Base-by-base conservation (phyloP, 2,888 invertebrate genomes). In the Scaptomyza cyrtandrae region DNA sequence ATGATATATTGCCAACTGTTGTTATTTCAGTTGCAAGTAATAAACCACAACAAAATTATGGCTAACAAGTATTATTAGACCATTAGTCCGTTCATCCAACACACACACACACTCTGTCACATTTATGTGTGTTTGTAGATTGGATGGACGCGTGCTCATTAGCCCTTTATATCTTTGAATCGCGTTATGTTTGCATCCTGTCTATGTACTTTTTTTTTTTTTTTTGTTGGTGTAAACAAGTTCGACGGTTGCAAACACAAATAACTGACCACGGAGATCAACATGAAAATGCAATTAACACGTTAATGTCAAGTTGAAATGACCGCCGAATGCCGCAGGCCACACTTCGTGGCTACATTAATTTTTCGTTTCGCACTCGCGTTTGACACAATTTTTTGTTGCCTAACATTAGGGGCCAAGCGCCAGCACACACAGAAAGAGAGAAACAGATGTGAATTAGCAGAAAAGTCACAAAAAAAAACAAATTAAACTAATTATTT, bases 281-380 rank as follows among this genome's bases (percentile, higher is more conserved):
- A 86, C 86, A 89, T 87, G 86, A 77, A 86, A 86, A 85, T 81
- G 85, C 86, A 86, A 86, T 86, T 86, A 89, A 79, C 87, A 79
- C 78, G 69, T 78, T 81, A 85, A 81, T 88, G 86, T 87, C 78
- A 84, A 76, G 68, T 70, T 65, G 65, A 71, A 78, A 81, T 72
- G 69, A 70, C 72, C 65, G 49, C 44, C 58, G 43, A 50, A 65
- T 66, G 67, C 57, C 50, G 11, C 50, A 33, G 50, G 27, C 27
- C 45, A 10, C 60, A 49, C 29, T 27, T 35, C 6, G 10, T 52
- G 49, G 29, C 49, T 33, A 61, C 66, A 78, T 64, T 58, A 63
- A 65, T 57, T 70, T 75, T 70, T 70, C 41, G 56, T 43, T 62
- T 44, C 14, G 52, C 53, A 54, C 49, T 39, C 49, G 59, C 45